These are phyloP conservation scores for Cynaeus angustus DNA, from an alignment of 2,888 invertebrate genomes.

Conservation along the genomic window DNA sequence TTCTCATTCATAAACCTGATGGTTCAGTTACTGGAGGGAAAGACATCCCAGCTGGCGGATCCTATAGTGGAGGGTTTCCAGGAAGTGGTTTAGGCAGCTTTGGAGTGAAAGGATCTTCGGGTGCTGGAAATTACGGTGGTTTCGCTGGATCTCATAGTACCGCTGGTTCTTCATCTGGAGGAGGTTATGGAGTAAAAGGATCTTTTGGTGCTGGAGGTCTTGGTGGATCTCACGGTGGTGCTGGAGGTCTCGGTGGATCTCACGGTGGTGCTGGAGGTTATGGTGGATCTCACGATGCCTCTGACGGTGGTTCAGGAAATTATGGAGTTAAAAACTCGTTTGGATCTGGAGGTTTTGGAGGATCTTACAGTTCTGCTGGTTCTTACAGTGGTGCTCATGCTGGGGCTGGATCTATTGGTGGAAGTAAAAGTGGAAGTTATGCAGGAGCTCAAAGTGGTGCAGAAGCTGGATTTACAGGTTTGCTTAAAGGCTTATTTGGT, in stretches of 20 bases:
- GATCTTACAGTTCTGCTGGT: slow-evolving; percentile 17
- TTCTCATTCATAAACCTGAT: slow-evolving; percentile 35
- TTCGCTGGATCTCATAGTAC: no score
- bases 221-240: no score
- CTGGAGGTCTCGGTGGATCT: background rate
- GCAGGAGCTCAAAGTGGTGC: slow-evolving; percentile 17
- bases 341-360: slow-evolving; percentile 22
- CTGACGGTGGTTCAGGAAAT: background rate
- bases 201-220: no score
- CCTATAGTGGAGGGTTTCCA: background rate
- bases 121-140: no score
- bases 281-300: no score
- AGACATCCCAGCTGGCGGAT: slow-evolving; percentile 8
- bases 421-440: slow-evolving; percentile 30
- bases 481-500: slow-evolving; percentile 35
- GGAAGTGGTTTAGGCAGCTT: background rate
- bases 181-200: no score
- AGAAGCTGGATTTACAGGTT: slow-evolving; percentile 27
- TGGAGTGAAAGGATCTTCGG: no score
- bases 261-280: slow-evolving; percentile 2
- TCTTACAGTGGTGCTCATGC: slow-evolving; percentile 22
- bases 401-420: slow-evolving; percentile 14
- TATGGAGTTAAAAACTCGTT: no score
- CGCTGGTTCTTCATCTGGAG: no score
- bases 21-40: slow-evolving; percentile 36